Conservation (phyloP, 2,113 vertebrate species). For the Eurystomus gularis region DNA sequence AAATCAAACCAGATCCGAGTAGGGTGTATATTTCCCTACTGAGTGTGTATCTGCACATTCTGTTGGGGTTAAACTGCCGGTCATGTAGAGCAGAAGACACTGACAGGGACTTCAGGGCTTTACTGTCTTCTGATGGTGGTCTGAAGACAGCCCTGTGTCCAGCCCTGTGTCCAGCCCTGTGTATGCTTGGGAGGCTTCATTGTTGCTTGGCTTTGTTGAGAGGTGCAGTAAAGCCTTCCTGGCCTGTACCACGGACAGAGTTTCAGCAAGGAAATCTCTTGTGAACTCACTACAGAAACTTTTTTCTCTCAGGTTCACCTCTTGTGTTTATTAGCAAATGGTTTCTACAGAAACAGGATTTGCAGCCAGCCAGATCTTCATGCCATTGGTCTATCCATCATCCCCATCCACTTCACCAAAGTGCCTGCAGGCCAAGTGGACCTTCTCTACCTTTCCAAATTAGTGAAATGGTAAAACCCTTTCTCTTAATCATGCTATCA, state of each 20-base stretch:
- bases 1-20: not conserved
- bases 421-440: conserved; percentile 74
- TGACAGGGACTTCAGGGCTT: not conserved
- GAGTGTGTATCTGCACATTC: not conserved
- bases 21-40: not conserved
- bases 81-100: not conserved
- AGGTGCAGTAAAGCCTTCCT: not conserved
- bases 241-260: not conserved
- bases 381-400: conserved; percentile 86
- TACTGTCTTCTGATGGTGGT: not conserved
- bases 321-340: conserved; percentile 90
- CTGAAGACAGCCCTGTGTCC: not conserved
- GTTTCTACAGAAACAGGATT: conserved; percentile 82
- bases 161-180: no score
- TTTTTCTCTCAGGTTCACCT: conserved; percentile 85
- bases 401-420: conserved; percentile 79
- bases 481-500: not conserved
- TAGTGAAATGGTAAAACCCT: conserved; percentile 86
- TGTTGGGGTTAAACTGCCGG: not conserved
- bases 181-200: not conserved
- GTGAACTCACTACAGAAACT: not conserved
- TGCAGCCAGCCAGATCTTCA: conserved; percentile 86
- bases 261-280: not conserved
- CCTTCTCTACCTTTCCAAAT: conserved; percentile 76
- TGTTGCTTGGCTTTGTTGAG: not conserved